Evolutionary conservation across 2,797 vertebrate species (phyloP).

Genomic region (Scarus forsteni): DNA sequence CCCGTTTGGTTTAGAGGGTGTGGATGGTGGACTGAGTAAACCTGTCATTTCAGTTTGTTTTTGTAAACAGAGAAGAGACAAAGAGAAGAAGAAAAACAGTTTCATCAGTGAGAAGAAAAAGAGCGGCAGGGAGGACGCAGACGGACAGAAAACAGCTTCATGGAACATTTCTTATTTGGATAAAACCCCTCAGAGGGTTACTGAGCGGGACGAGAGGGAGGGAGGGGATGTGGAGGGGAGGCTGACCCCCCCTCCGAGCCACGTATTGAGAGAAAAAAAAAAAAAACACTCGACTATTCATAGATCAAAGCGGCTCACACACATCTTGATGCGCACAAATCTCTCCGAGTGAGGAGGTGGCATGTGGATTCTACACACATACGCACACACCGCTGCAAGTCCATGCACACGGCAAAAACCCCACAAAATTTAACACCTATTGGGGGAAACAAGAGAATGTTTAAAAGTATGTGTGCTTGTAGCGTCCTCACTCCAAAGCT

Average conservation of each 20-base stretch:
- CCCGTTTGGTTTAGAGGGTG: slow-evolving; percentile 1
- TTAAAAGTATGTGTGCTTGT: no score
- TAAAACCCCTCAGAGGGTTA: slow-evolving; percentile 44
- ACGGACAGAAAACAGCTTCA: slow-evolving; percentile 49
- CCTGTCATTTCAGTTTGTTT: slow-evolving; percentile 26
- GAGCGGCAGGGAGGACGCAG: background rate
- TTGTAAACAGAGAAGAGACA: slow-evolving; percentile 22
- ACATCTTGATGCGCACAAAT: slow-evolving; percentile 52
- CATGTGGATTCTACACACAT: slow-evolving; percentile 28
- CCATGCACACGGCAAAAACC: background rate
- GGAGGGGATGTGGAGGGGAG: background rate
- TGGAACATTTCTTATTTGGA: slow-evolving; percentile 58
- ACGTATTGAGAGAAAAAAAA: slow-evolving; percentile 36
- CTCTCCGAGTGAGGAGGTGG: slow-evolving; percentile 25
- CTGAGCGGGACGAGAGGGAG: slow-evolving; percentile 8
- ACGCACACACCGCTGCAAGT: background rate
- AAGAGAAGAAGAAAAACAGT: background rate
- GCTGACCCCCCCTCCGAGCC: slow-evolving; percentile 20
- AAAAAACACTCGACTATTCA: slow-evolving; percentile 49
- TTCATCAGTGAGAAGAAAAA: slow-evolving; percentile 1
- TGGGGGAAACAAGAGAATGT: no score
- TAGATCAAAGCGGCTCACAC: slow-evolving; percentile 58
- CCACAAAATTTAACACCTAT: background rate
- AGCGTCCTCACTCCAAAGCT: no score
- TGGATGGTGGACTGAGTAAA: background rate